A percentile compares a stretch with the other conserved stretches of the same genome.
These are phyloP conservation scores for Sternarchorhynchus goeldii DNA, from an alignment of 2,797 vertebrate species.

Conservation along the genomic window DNA sequence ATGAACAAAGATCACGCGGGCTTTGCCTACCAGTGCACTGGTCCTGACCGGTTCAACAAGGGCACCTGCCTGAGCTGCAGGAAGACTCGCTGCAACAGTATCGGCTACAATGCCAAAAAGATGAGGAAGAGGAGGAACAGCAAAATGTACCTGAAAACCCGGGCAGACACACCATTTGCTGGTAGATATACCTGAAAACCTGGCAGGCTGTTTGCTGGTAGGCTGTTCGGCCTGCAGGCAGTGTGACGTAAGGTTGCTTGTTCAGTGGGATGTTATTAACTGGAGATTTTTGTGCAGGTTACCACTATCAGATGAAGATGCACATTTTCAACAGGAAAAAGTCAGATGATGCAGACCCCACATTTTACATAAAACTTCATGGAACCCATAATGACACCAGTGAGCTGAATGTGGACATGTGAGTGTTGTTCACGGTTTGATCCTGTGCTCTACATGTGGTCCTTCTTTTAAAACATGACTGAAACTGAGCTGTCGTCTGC, in stretches of 20 bases:
- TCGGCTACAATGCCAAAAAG: conserved; percentile 89
- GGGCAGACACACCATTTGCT: conserved; percentile 90
- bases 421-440: conserved; percentile 64
- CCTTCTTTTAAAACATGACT: background rate
- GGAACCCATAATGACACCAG: conserved; percentile 81
- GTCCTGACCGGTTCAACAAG: conserved; percentile 89
- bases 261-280: background rate
- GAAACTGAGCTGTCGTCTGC: conserved; percentile 2
- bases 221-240: background rate
- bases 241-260: background rate
- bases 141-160: conserved; percentile 96
- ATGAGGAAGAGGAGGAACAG: conserved; percentile 84
- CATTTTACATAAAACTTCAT: conserved; percentile 81
- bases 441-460: background rate
- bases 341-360: conserved; percentile 76
- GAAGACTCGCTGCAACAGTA: conserved; percentile 92
- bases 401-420: conserved; percentile 83
- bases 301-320: conserved; percentile 98
- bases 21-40: conserved; percentile 90
- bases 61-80: conserved; percentile 97
- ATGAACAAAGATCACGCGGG: conserved; percentile 90
- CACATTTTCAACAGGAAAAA: conserved; percentile 88
- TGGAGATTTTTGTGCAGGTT: conserved; percentile 71
- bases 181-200: conserved; percentile 70
- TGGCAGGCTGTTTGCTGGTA: background rate